phyloP scores from a whole-genome alignment of 2,888 invertebrate species.

The Prosapia bicincta region DNA sequence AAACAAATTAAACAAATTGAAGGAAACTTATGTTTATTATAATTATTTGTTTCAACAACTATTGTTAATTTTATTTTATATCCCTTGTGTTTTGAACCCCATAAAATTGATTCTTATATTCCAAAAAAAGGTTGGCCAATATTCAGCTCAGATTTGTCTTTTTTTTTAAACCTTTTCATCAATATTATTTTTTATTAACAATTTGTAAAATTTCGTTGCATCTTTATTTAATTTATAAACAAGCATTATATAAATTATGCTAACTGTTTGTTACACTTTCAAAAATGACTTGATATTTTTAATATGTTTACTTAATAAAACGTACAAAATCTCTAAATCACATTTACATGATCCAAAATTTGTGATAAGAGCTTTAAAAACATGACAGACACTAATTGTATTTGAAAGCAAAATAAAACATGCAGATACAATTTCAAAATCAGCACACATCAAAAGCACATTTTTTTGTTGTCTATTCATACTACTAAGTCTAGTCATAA shows the following conservation, averaged over 20 bases:
- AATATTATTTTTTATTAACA: background rate
- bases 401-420: background rate
- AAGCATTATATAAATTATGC: background rate
- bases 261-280: background rate
- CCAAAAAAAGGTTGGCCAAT: background rate
- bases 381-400: background rate
- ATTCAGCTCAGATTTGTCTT: background rate
- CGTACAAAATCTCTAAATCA: background rate
- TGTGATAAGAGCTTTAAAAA: background rate
- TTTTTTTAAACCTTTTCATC: background rate
- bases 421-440: background rate
- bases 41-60: background rate
- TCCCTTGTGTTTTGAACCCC: background rate
- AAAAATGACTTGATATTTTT: background rate
- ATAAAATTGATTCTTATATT: background rate
- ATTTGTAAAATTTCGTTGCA: background rate
- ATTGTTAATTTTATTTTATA: background rate
- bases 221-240: background rate
- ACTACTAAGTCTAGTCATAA: background rate
- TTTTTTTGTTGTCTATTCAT: background rate
- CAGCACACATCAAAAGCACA: background rate
- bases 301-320: background rate
- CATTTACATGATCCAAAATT: background rate
- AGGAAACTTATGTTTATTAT: background rate
- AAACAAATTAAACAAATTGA: background rate